Conservation (phyloP, 2,797 vertebrate genomes). For the Hydrolagus colliei region DNA sequence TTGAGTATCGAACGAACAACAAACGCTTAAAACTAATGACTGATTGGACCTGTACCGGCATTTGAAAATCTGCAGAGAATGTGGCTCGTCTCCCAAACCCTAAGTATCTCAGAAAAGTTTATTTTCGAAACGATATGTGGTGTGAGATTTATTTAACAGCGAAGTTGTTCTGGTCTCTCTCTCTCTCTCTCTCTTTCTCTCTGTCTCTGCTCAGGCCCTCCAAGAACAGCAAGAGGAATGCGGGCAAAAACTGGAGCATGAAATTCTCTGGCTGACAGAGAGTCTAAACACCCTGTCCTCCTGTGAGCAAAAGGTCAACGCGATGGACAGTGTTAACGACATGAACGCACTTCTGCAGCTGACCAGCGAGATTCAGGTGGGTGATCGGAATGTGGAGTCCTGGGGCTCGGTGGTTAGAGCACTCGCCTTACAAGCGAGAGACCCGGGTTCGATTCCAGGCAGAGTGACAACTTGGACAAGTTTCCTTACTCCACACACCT, state of each 20-base stretch:
- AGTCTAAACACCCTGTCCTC: constrained; percentile 62
- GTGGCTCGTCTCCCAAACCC: neutral
- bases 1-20: no score
- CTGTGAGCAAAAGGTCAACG: constrained; percentile 51
- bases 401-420: no score
- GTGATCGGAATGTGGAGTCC: constrained; percentile 17
- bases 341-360: constrained; percentile 68
- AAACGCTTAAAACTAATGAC: neutral
- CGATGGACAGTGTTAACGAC: constrained; percentile 50
- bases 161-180: constrained; percentile 2
- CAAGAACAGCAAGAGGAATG: constrained; percentile 83
- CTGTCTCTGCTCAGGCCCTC: constrained; percentile 60
- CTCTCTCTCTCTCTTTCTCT: constrained; percentile 22
- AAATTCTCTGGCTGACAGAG: constrained; percentile 72
- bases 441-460: no score
- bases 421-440: no score
- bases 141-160: neutral
- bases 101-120: neutral
- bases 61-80: constrained; percentile 10
- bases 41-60: no score
- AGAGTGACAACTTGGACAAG: no score
- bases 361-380: constrained; percentile 75
- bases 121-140: neutral
- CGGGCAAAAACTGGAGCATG: constrained; percentile 73
- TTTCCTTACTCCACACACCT: no score